These are phyloP conservation scores for Myrmophylax atrothorax DNA, from an alignment of 2,113 vertebrate species.

Conservation along the genomic window DNA sequence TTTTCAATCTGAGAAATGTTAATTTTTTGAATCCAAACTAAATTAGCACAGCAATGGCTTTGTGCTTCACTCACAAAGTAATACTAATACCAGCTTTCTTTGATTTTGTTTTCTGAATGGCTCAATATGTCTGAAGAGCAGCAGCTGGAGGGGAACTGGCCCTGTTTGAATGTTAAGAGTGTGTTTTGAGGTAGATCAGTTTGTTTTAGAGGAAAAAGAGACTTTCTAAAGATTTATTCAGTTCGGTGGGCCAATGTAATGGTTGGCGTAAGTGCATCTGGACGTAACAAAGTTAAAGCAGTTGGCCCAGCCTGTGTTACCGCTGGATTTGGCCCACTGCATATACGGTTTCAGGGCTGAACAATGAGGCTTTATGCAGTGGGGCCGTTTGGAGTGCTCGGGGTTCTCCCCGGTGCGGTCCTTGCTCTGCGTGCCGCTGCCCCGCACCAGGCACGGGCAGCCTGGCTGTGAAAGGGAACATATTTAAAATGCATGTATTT, in stretches of 20 bases:
- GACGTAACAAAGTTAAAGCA: not conserved
- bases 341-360: not conserved
- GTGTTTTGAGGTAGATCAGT: not conserved
- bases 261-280: not conserved
- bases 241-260: not conserved
- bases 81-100: not conserved
- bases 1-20: constrained; percentile 17
- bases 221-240: not conserved
- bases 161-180: not conserved
- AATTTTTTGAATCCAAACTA: not conserved
- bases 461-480: not conserved
- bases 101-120: constrained; percentile 12
- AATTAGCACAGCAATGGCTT: constrained; percentile 5
- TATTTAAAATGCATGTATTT: not conserved
- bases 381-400: not conserved
- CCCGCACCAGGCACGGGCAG: fast-evolving
- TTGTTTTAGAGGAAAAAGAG: not conserved
- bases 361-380: not conserved
- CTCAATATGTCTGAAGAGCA: not conserved
- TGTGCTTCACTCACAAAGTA: not conserved
- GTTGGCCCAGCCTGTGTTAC: not conserved
- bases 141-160: not conserved
- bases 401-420: not conserved
- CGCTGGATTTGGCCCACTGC: not conserved
- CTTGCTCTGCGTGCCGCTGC: not conserved